These are phyloP conservation scores for Zelleria hepariella DNA, from an alignment of 2,888 invertebrate species.

Conservation along the genomic window DNA sequence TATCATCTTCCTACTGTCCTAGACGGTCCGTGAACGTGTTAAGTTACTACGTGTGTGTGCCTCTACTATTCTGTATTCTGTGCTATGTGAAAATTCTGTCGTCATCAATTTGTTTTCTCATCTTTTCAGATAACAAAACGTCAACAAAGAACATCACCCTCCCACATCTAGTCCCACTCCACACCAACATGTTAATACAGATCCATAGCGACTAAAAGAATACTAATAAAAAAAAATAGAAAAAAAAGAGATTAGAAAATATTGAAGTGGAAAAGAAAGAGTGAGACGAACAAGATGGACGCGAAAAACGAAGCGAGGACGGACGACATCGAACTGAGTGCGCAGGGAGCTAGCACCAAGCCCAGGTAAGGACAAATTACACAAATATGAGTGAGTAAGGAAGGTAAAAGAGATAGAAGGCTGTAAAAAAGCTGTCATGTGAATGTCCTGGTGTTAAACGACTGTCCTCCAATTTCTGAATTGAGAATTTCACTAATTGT, in stretches of 20 bases:
- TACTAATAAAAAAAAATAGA: constrained; percentile 20
- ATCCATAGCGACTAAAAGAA: constrained; percentile 30
- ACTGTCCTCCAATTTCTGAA: no score
- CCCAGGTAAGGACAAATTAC: constrained; percentile 20
- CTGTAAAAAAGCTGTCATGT: no score
- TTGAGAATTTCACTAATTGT: no score
- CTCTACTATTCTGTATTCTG: no score
- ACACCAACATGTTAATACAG: constrained; percentile 55
- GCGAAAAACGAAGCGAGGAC: constrained; percentile 44
- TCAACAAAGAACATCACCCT: constrained; percentile 26
- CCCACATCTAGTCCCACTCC: constrained; percentile 42
- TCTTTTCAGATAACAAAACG: constrained; percentile 48
- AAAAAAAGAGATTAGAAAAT: constrained; percentile 15
- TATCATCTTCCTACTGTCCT: no score
- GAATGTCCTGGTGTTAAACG: background rate
- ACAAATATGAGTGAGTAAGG: background rate
- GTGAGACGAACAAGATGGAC: constrained; percentile 41
- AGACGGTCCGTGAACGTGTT: no score
- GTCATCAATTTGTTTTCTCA: no score
- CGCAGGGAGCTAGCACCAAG: constrained; percentile 53
- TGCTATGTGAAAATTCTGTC: no score
- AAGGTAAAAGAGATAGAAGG: background rate
- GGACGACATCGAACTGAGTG: constrained; percentile 61
- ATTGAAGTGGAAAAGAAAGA: constrained; percentile 13
- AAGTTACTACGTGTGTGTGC: no score